phyloP scores from a whole-genome alignment of 2,888 invertebrate genomes.

The Dendrolimus houi region DNA sequence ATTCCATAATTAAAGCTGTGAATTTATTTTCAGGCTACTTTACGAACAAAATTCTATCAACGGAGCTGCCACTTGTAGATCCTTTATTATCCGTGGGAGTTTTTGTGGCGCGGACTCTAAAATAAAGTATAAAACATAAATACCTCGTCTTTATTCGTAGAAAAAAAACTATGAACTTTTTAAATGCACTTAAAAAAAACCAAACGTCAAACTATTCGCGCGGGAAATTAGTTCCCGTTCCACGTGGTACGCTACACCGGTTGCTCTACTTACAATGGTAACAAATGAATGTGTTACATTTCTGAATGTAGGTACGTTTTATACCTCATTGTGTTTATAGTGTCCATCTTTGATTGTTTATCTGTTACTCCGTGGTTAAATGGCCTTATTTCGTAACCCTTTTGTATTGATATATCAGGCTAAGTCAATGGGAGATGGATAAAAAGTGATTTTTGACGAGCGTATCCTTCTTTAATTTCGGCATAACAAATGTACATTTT shows the following conservation, averaged over 20 bases:
- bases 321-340: not conserved
- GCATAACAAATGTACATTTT: not conserved
- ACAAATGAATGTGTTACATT: not conserved
- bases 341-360: not conserved
- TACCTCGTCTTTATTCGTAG: no score
- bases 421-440: not conserved
- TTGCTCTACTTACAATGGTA: not conserved
- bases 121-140: no score
- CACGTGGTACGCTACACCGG: not conserved
- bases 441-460: not conserved
- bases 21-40: no score
- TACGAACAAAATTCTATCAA: no score
- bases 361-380: not conserved
- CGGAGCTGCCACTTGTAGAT: no score
- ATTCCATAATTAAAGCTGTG: no score
- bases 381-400: not conserved
- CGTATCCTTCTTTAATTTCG: not conserved
- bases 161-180: no score
- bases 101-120: no score
- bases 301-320: not conserved
- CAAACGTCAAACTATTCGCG: not conserved
- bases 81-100: no score
- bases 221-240: not conserved
- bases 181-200: no score
- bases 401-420: not conserved